These are phyloP conservation scores for Baronia brevicornis DNA, from an alignment of 2,888 invertebrate species.

Conservation along the genomic window DNA sequence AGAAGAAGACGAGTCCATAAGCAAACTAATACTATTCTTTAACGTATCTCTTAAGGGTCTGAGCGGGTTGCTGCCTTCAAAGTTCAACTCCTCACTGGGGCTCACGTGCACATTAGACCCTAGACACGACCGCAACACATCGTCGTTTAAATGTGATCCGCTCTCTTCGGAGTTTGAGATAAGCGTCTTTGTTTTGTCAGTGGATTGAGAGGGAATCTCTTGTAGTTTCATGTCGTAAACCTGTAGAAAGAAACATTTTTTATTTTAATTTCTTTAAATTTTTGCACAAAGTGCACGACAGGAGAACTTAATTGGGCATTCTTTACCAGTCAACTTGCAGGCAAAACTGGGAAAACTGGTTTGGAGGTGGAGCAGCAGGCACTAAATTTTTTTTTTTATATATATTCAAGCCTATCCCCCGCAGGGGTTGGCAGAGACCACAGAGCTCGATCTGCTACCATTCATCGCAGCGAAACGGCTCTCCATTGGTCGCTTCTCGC, in stretches of 20 bases:
- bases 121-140: conserved; percentile 44
- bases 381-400: no score
- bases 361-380: no score
- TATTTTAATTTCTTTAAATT: background rate
- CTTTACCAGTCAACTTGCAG: no score
- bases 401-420: no score
- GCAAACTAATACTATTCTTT: conserved; percentile 60
- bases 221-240: conserved; percentile 60
- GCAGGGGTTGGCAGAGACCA: no score
- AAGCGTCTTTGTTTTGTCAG: conserved; percentile 29
- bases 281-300: no score
- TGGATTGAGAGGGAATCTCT: conserved; percentile 48
- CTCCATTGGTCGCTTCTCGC: no score
- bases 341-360: no score
- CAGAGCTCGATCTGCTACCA: no score
- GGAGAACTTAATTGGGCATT: no score
- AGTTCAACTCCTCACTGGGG: conserved; percentile 54
- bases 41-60: conserved; percentile 58
- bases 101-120: conserved; percentile 58
- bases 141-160: conserved; percentile 44
- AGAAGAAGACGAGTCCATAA: conserved; percentile 55
- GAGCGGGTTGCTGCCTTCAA: conserved; percentile 52
- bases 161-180: conserved; percentile 28
- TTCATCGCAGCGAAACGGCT: no score
- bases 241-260: conserved; percentile 26